Evolutionary conservation across 37 sponge, comb jelly and placozoan species (phyloP).

Genomic region (Cladorhizidae sp.): DNA sequence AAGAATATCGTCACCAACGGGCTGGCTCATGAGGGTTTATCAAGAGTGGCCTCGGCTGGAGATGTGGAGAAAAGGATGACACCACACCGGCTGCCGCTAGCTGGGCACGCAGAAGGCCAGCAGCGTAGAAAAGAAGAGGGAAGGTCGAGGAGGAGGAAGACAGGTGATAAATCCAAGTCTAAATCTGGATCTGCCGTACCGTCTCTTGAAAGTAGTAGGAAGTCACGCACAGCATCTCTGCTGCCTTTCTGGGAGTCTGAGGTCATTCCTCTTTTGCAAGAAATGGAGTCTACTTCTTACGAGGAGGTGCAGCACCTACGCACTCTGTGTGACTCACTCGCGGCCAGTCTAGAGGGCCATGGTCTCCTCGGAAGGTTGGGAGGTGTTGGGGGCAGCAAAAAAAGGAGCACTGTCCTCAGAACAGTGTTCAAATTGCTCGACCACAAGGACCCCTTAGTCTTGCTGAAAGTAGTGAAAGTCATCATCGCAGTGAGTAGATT

Average conservation of each 20-base stretch:
- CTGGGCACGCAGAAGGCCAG: too few species aligned
- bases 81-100: not conserved
- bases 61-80: too few species aligned
- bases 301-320: conserved; percentile 28
- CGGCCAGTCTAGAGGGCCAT: conserved; percentile 24
- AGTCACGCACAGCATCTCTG: conserved; percentile 6
- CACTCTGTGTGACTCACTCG: conserved; percentile 32
- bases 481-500: conserved; percentile 64
- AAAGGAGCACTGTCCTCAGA: conserved; percentile 42
- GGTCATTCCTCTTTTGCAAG: conserved; percentile 52
- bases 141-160: not conserved
- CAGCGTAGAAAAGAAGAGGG: not conserved
- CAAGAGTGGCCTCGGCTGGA: too few species aligned
- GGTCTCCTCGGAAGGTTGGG: conserved; percentile 58
- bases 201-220: conserved; percentile 1
- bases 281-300: conserved; percentile 16
- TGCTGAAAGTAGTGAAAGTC: conserved; percentile 71
- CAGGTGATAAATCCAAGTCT: not conserved
- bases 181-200: too few species aligned
- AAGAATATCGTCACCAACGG: too few species aligned
- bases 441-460: conserved; percentile 51
- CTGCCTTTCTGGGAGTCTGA: conserved; percentile 60
- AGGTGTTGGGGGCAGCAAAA: conserved; percentile 59
- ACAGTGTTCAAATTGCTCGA: conserved; percentile 65
- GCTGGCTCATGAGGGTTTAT: too few species aligned